Percentiles rank a stretch among this genome's conserved stretches.
These are phyloP conservation scores for Apodemus sylvaticus DNA, from an alignment of 2,113 vertebrate genomes.

Conservation along the genomic window DNA sequence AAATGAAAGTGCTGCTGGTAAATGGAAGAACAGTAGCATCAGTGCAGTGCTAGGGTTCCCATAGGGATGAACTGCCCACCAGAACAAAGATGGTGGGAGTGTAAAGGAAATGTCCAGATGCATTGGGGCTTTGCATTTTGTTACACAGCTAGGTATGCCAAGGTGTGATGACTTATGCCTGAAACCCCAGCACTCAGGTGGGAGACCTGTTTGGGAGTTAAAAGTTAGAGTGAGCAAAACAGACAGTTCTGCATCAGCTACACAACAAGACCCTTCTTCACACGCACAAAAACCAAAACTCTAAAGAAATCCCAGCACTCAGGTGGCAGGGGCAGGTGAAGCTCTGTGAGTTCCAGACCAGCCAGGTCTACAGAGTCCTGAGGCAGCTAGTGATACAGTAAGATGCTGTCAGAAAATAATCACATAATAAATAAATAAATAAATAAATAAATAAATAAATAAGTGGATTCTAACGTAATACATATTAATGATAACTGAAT, in stretches of 20 bases:
- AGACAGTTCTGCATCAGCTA: neutral
- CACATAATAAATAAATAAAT: neutral
- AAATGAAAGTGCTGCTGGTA: neutral
- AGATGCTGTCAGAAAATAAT: no score
- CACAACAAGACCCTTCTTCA: neutral
- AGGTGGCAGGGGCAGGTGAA: neutral
- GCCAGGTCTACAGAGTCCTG: neutral
- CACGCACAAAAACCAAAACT: neutral
- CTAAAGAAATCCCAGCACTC: neutral
- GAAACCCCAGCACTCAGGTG: neutral
- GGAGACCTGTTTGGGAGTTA: neutral
- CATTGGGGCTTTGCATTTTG: neutral
- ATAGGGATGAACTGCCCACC: neutral
- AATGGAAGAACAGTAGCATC: neutral
- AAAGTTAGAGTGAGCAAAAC: neutral
- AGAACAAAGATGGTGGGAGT: neutral
- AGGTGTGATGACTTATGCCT: neutral
- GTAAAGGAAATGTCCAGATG: neutral
- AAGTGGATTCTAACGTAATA: no score
- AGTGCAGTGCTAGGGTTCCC: neutral
- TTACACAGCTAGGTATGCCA: neutral
- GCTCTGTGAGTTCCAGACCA: neutral
- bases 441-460: no score
- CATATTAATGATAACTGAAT: neutral
- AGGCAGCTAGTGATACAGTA: neutral